Conservation (phyloP, 2,113 vertebrate species). For the Dasypus novemcinctus region DNA sequence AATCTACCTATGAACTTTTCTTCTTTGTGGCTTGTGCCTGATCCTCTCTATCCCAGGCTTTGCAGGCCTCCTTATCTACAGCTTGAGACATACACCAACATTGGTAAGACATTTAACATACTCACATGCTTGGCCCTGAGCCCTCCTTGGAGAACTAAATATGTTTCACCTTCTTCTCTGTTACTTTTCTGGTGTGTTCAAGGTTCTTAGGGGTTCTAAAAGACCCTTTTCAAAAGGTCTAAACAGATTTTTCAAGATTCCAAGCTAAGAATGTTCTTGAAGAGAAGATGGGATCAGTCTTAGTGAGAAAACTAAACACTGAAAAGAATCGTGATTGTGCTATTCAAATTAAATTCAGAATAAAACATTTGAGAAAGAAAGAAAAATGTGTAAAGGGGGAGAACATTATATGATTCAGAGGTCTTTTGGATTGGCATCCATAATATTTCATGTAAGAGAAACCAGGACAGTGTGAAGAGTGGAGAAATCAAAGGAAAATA, state of each 20-base stretch:
- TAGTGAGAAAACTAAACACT: background rate
- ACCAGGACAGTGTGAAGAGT: background rate
- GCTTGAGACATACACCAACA: background rate
- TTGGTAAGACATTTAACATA: background rate
- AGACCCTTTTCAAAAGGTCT: slow-evolving; percentile 11
- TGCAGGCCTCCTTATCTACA: background rate
- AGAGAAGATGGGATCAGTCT: background rate
- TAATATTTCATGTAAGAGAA: background rate
- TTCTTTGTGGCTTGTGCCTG: background rate
- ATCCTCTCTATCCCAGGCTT: background rate
- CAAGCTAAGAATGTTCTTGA: background rate
- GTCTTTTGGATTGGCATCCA: background rate
- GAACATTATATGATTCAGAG: background rate
- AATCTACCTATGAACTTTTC: background rate
- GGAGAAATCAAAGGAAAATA: background rate
- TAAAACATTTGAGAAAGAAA: background rate
- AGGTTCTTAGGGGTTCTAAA: background rate
- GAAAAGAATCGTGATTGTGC: slow-evolving; percentile 34
- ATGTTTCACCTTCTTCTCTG: background rate
- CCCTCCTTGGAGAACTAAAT: background rate
- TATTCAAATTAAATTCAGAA: slow-evolving; percentile 39
- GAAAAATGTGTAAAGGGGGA: background rate
- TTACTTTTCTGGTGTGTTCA: background rate
- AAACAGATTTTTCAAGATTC: slow-evolving; percentile 21
- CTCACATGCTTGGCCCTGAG: background rate